Evolutionary conservation across 2,888 invertebrate species (phyloP), one percentile per base, ranked within the genome.

Genomic region (Scaptomyza cyrtandrae): DNA sequence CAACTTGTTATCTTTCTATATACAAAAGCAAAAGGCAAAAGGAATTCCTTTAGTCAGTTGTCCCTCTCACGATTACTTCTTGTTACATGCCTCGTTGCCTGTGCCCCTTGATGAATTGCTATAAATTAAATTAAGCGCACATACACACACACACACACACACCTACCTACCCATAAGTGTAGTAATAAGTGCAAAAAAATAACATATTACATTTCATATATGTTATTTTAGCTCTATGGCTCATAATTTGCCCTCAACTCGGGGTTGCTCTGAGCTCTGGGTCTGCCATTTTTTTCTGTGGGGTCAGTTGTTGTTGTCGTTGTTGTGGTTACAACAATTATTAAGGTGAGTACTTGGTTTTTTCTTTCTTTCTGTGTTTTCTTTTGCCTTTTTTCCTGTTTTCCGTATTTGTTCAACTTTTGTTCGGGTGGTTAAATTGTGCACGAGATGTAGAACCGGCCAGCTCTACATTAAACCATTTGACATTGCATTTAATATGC

Each of bases 401-500:
- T 57, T 49, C 35, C 31, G 29, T 44, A 53, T 61, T 46, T 56
- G 41, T 39, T 53, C 56, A 14, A 10, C 48, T 55, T 61, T 53
- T 37, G 70, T 56, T 59, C 53, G 75, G 84, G 75, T 84, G 69
- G 84, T 72, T 80, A 69, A 61, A 71, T 50, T 56, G 55, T 49
- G 31, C 14, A 14, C 37, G 46, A 24, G 24, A 33, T 6, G 57
- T 11, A 44, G 24, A 61, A 41, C 59, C 62, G 58, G 41, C 57
- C 62, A 56, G 68, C 63, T 44, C 64, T 71, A 75, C 72, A 85
- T 87, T 87, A 85, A 87, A 82, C 83, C 88, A 80, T 85, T 85
- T 85, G 86, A 87, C 76, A 87, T 73, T 71, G 84, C 86, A 77
- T 86, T 87, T 85, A 87, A 86, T 86, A 83, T 82, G 80, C 77